These are phyloP conservation scores for Glareola pratincola DNA, from an alignment of 2,113 vertebrate genomes.

Conservation along the genomic window DNA sequence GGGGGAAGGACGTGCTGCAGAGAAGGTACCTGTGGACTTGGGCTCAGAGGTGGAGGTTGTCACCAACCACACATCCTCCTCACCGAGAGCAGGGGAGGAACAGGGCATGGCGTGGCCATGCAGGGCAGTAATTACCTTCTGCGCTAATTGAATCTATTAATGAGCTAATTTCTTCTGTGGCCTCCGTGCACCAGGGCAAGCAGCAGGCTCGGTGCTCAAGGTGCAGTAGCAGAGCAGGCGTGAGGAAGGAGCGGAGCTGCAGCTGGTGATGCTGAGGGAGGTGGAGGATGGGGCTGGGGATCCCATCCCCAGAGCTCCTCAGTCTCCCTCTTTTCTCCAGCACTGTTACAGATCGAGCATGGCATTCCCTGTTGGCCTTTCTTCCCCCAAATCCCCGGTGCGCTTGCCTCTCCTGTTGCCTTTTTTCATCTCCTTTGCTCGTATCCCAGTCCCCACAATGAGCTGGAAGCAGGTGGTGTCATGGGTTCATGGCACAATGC, in stretches of 20 bases:
- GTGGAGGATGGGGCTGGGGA: neutral
- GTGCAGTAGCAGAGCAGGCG: neutral
- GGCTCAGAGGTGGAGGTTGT: neutral
- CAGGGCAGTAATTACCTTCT: neutral
- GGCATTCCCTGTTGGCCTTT: neutral
- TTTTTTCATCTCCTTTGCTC: neutral
- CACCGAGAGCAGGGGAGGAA: neutral
- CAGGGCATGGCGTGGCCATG: neutral
- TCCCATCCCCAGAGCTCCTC: neutral
- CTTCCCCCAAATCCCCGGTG: neutral
- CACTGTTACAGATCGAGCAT: rapidly evolving
- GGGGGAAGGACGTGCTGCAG: neutral
- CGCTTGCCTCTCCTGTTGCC: neutral
- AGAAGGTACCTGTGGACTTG: neutral
- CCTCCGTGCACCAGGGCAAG: neutral
- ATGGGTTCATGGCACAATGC: rapidly evolving
- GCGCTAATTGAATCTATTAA: neutral
- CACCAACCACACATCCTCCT: neutral
- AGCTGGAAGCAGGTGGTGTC: neutral
- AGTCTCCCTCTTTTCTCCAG: neutral
- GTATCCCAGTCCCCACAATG: rapidly evolving
- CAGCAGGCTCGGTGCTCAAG: rapidly evolving
- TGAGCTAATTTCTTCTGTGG: neutral
- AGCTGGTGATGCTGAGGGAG: neutral
- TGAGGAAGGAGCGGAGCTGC: neutral